Evolutionary conservation across 2,888 invertebrate genomes (phyloP), one percentile per base, ranked within the genome.

Genomic region (Drosophila sordidula): DNA sequence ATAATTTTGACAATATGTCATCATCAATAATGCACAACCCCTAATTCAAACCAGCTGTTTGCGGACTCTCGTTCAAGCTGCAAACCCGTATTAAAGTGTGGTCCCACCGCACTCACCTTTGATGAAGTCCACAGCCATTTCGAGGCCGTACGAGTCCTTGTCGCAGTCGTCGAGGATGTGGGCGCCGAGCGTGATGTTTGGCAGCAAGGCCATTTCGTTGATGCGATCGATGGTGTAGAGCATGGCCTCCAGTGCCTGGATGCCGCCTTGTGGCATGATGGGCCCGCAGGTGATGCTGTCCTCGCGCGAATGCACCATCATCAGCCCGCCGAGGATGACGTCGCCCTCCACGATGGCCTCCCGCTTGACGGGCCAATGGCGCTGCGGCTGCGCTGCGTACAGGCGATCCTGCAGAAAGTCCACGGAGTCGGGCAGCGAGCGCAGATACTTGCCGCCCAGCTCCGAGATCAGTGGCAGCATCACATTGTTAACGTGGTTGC

Each of bases 101-200:
- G 16, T 5, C 4, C 4, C 39, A 11, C 34, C 3, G 4, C 9
- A 76, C 94, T 92, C 92, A 97, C 97, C 97, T 94, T 97, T 96
- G 78, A 98, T 98, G 91, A 98, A 98, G 92, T 97, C 97, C 45
- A 98, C 96, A 1, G 97, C 97, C 95, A 97, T 97, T 92, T 98
- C 97, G 54, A 98, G 93, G 0, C 97, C 98, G 89, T 97, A 97
- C 6, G 97, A 97, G 91, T 98, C 98, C 92, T 96, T 96, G 93
- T 98, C 98, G 91, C 98, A 98, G 93, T 98, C 98, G 91, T 98
- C 98, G 47, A 98, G 94, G 70, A 98, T 96, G 88, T 96, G 95
- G 0, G 96, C 97, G 14, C 98, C 98, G 50, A 98, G 93, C 25
- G 93, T 94, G 54, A 97, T 95, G 45, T 95, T 95, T 29, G 96